Evolutionary conservation across 1,140 invertebrate species (phyloP), one percentile per base, ranked within the genome.

Genomic region (Teleopsis dalmanni): DNA sequence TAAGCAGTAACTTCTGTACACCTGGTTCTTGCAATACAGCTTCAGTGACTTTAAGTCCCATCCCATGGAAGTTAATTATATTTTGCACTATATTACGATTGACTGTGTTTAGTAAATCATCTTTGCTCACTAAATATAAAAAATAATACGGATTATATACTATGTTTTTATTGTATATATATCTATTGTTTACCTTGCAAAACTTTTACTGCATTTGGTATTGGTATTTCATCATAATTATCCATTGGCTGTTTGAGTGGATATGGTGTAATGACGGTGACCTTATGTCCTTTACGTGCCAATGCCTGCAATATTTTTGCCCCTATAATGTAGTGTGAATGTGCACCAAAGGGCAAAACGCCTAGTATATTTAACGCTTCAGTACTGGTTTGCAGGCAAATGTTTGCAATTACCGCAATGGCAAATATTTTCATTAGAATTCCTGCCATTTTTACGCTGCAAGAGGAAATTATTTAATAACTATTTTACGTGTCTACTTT

Each of bases 271-370:
- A 79, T 57, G 0, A 81, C 55, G 0, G 78, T 78, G 2, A 82
- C 70, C 9, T 78, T 62, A 54, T 82, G 81, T 10, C 78, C 79
- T 23, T 63, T 70, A 3, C 40, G 56, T 0, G 71, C 73, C 8
- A 83, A 50, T 3, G 69, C 76, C 44, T 75, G 75, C 54, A 78
- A 71, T 34, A 82, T 36, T 0, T 67, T 62, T 2, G 75, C 70
- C 6, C 75, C 75, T 29, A 79, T 66, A 25, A 73, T 63, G 27
- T 73, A 77, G 52, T 82, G 81, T 21, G 80, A 82, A 51, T 73
- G 73, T 0, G 62, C 62, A 5, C 68, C 59, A 4, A 75, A 60
- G 0, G 73, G 71, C 52, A 77, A 72, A 3, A 80, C 45, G 13
- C 73, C 73, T n/a, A 68, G n/a, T n/a, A n/a, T n/a, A n/a, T n/a